Evolutionary conservation across 1,140 invertebrate species (phyloP).

Genomic region (Lysiphlebus fabarum): DNA sequence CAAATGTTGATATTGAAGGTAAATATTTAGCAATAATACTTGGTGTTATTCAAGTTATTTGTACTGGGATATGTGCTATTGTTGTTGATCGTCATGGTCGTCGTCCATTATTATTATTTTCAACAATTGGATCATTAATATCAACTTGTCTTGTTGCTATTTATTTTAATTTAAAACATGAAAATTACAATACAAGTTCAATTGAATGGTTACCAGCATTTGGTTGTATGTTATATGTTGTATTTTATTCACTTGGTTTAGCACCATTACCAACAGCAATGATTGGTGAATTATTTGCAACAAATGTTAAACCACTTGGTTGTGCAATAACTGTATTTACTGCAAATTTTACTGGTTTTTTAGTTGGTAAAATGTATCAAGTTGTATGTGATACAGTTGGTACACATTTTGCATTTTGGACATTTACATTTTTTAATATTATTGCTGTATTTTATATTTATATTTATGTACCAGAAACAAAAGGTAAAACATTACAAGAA

Average conservation of each 20-base stretch:
- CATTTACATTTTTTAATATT: conserved; percentile 66
- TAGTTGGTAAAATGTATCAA: conserved; percentile 68
- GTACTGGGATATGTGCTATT: conserved; percentile 57
- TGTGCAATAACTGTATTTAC: conserved; percentile 64
- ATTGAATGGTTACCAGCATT: conserved; percentile 61
- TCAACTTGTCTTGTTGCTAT: conserved; percentile 40
- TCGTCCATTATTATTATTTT: conserved; percentile 63
- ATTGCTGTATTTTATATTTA: conserved; percentile 63
- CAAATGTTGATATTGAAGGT: conserved; percentile 52
- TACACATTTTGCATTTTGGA: conserved; percentile 67
- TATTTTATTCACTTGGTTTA: conserved; percentile 66
- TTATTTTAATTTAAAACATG: conserved; percentile 61
- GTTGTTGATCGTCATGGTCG: conserved; percentile 68
- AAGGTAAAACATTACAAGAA: conserved; percentile 69
- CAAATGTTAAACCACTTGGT: conserved; percentile 65
- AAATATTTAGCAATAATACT: conserved; percentile 63
- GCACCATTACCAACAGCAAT: conserved; percentile 69
- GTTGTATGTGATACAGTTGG: conserved; percentile 58
- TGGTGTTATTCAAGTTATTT: conserved; percentile 64
- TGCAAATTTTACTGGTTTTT: conserved; percentile 58
- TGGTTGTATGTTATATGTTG: conserved; percentile 62
- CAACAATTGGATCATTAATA: conserved; percentile 56
- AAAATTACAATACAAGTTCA: conserved; percentile 40
- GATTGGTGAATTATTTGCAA: conserved; percentile 70
- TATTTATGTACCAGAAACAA: conserved; percentile 71